Conservation (phyloP, 2,797 vertebrate species). For the Cheirogaleus major region DNA sequence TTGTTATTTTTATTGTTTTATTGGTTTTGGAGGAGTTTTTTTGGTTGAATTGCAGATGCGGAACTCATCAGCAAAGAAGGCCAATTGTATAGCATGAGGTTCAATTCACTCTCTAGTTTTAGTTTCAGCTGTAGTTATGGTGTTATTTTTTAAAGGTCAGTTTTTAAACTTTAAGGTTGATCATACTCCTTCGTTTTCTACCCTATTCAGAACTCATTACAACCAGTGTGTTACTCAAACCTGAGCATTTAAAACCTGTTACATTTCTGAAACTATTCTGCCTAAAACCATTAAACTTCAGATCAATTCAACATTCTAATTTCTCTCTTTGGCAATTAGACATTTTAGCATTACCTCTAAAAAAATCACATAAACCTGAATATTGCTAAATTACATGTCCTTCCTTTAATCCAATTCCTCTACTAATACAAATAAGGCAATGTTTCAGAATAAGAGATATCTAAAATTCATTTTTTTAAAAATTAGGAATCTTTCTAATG, state of each 20-base stretch:
- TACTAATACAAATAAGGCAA: too few relatives aligned
- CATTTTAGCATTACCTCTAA: background rate
- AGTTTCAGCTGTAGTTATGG: background rate
- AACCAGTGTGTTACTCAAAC: background rate
- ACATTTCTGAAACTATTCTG: background rate
- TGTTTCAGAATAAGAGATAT: too few relatives aligned
- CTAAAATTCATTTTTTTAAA: too few relatives aligned
- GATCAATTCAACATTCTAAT: background rate
- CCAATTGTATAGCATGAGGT: background rate
- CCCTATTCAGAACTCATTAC: background rate
- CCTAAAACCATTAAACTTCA: background rate
- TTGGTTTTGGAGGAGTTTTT: too few relatives aligned
- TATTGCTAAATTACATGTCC: background rate
- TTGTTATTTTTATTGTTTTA: too few relatives aligned
- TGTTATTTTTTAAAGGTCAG: background rate
- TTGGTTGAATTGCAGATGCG: too few relatives aligned
- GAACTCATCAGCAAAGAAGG: too few relatives aligned
- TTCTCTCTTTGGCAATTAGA: background rate
- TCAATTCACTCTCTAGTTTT: background rate
- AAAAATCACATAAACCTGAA: background rate
- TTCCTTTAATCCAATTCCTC: too few relatives aligned
- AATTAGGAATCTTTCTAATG: too few relatives aligned
- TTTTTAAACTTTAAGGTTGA: background rate
- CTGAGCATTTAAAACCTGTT: background rate
- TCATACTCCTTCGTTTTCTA: background rate